phyloP scores from a whole-genome alignment of 2,797 vertebrate genomes.

The Coreius guichenoti region DNA sequence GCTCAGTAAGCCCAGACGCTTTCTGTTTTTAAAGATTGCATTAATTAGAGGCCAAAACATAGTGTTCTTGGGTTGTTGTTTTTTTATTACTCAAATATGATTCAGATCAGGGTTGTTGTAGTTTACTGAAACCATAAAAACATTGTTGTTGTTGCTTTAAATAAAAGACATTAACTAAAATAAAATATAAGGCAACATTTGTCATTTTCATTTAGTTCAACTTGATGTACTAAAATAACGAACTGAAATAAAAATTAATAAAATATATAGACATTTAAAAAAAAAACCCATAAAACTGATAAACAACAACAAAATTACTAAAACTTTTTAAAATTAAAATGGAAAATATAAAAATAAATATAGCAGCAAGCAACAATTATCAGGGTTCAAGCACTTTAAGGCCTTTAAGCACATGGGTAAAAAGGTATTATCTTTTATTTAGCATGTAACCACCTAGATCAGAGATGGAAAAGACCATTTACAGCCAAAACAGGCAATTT shows the following conservation, averaged over 20 bases:
- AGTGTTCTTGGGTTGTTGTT: neutral
- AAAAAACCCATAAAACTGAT: too few species aligned
- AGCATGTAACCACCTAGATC: too few species aligned
- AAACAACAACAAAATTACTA: too few species aligned
- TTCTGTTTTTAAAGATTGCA: neutral
- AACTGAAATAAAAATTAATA: neutral
- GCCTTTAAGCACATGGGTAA: too few species aligned
- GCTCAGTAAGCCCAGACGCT: slow-evolving; percentile 78
- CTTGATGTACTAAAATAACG: neutral
- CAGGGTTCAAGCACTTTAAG: too few species aligned
- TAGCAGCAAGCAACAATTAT: too few species aligned
- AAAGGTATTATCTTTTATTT: too few species aligned
- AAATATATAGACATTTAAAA: neutral
- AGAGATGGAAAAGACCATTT: too few species aligned
- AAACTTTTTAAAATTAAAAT: too few species aligned
- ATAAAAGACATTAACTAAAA: neutral
- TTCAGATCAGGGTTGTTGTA: neutral
- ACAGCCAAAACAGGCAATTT: too few species aligned
- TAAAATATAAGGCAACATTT: neutral
- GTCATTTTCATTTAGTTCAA: neutral
- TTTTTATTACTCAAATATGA: neutral
- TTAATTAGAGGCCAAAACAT: neutral
- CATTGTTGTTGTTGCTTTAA: neutral
- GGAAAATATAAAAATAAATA: too few species aligned
- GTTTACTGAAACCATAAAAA: neutral